Conservation (phyloP, 2,888 invertebrate genomes). For the Allygus modestus region DNA sequence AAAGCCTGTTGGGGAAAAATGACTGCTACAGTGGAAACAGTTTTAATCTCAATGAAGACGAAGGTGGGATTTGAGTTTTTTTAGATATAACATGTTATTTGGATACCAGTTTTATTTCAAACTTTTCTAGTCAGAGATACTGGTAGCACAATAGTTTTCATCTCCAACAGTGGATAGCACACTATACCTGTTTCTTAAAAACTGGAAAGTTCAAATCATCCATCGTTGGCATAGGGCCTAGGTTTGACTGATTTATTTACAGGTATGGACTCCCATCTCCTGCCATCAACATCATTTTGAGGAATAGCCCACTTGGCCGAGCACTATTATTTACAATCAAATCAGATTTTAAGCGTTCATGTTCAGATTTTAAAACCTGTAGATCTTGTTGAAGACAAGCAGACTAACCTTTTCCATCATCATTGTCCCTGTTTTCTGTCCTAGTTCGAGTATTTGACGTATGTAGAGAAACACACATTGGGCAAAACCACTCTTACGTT, state of each 20-base stretch:
- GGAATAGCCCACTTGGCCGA: not conserved
- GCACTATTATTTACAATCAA: not conserved
- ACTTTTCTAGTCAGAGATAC: not conserved
- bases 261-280: not conserved
- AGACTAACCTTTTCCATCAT: not conserved
- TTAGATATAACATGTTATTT: too few species aligned
- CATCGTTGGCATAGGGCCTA: not conserved
- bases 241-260: not conserved
- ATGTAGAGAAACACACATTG: not conserved
- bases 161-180: not conserved
- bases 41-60: too few species aligned
- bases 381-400: not conserved
- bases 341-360: not conserved
- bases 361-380: not conserved
- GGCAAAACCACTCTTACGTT: not conserved
- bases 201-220: conserved; percentile 5
- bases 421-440: not conserved
- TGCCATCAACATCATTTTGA: not conserved
- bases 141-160: not conserved
- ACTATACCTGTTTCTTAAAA: not conserved
- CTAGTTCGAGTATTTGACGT: not conserved
- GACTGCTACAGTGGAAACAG: too few species aligned
- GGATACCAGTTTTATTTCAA: too few species aligned
- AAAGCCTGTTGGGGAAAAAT: too few species aligned
- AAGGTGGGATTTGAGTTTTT: too few species aligned